These are phyloP conservation scores for Cryptoblepharus egeriae DNA, from an alignment of 2,797 vertebrate species.

Conservation along the genomic window DNA sequence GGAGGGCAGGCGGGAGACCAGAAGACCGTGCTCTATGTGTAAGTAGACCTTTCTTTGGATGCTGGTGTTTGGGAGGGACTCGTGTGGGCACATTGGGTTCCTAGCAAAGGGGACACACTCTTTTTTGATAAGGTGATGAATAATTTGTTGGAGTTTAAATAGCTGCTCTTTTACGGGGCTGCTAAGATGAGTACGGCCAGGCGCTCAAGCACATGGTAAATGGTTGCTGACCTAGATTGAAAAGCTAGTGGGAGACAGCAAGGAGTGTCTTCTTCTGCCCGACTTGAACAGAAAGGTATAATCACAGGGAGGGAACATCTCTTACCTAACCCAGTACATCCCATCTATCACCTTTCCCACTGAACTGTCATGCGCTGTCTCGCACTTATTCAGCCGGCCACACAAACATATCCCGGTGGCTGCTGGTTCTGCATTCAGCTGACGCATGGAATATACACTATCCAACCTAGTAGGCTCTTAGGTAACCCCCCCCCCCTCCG, in stretches of 20 bases:
- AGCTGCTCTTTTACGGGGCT: too few species aligned
- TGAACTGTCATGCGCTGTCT: background rate
- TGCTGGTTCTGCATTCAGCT: too few species aligned
- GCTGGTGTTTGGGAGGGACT: background rate
- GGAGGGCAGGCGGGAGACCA: constrained; percentile 94
- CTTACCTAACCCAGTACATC: background rate
- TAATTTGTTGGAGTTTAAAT: background rate
- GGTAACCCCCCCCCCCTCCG: too few species aligned
- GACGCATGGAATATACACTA: too few species aligned
- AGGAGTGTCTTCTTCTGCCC: background rate
- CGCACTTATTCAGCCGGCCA: too few species aligned
- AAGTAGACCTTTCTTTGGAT: constrained; percentile 73
- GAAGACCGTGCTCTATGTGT: constrained; percentile 97
- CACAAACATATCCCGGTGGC: background rate
- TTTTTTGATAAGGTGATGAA: rapidly evolving
- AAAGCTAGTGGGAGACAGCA: too few species aligned
- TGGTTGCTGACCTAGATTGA: background rate
- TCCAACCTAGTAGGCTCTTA: background rate
- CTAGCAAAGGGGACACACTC: rapidly evolving
- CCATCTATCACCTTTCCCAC: background rate
- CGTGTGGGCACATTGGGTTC: rapidly evolving
- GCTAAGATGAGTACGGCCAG: background rate
- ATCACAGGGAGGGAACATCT: too few species aligned
- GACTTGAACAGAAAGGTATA: background rate
- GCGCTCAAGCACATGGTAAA: background rate